Conservation (phyloP, 2,113 vertebrate genomes). For the Parus major region DNA sequence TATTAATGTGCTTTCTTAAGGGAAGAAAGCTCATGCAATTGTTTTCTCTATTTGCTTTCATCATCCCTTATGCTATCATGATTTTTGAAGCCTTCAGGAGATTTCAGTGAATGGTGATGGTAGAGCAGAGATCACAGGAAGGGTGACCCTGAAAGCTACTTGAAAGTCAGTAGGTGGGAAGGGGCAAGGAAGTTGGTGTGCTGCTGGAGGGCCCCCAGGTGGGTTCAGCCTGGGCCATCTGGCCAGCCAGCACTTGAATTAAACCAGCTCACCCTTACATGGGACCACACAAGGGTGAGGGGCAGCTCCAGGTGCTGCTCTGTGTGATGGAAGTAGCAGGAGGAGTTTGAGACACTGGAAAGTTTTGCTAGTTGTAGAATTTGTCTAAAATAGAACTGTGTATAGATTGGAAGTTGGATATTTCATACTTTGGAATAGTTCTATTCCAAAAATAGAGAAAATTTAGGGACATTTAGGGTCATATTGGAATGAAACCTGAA, state of each 20-base stretch:
- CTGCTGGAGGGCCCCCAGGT: neutral
- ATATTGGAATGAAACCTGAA: neutral
- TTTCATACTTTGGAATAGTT: neutral
- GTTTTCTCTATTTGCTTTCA: neutral
- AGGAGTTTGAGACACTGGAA: neutral
- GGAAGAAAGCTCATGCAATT: neutral
- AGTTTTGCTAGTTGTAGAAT: neutral
- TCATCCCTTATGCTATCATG: neutral
- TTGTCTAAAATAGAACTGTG: neutral
- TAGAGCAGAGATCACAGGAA: neutral
- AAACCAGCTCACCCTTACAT: accelerated
- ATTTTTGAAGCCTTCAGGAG: neutral
- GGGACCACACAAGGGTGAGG: accelerated
- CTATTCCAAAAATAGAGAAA: neutral
- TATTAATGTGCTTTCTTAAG: neutral
- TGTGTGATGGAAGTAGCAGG: neutral
- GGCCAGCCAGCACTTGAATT: neutral
- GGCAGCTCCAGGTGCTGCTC: neutral
- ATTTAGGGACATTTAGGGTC: neutral
- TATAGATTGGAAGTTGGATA: neutral
- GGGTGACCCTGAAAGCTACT: neutral
- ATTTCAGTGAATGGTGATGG: neutral
- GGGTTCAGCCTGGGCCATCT: neutral
- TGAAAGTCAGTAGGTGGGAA: neutral
- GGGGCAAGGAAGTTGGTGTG: neutral